These are phyloP conservation scores for Esox lucius DNA, from an alignment of 2,797 vertebrate species.

Conservation along the genomic window DNA sequence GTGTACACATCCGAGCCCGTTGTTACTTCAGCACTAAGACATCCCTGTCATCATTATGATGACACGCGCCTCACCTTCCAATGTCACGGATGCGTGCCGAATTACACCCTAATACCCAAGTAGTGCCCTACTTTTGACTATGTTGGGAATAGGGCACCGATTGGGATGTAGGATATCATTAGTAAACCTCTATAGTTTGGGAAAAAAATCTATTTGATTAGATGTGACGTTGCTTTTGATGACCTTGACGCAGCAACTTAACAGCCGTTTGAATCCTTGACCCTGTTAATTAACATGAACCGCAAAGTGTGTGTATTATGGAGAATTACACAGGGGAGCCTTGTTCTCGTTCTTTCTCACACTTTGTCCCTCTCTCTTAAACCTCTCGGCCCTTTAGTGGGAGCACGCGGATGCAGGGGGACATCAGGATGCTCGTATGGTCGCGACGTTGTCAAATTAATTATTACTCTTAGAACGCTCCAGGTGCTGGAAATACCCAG, in stretches of 20 bases:
- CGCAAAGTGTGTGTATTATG: background rate
- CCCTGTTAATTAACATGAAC: conserved; percentile 33
- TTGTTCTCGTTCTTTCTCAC: background rate
- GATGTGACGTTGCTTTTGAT: conserved; percentile 19
- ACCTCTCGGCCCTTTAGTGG: conserved; percentile 3
- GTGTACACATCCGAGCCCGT: background rate
- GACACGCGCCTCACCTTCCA: background rate
- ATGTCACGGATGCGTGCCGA: background rate
- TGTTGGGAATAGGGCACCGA: background rate
- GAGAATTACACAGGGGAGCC: background rate
- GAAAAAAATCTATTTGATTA: conserved; percentile 19
- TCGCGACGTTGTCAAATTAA: conserved; percentile 51
- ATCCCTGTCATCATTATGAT: background rate
- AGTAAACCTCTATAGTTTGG: background rate
- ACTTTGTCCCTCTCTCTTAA: background rate
- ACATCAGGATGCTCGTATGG: conserved; percentile 33
- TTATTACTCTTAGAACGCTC: conserved; percentile 38
- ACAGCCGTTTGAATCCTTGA: conserved; percentile 24
- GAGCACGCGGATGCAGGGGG: conserved; percentile 31
- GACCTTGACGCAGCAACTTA: conserved; percentile 10
- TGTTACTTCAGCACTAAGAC: conserved; percentile 1
- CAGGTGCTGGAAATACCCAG: conserved; percentile 23
- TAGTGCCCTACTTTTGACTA: background rate
- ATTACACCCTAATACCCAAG: background rate
- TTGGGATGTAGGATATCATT: background rate